A percentile compares a stretch with the other conserved stretches of the same genome.
Conservation (phyloP, 1,140 invertebrate genomes). For the Sarcophaga peregrina region DNA sequence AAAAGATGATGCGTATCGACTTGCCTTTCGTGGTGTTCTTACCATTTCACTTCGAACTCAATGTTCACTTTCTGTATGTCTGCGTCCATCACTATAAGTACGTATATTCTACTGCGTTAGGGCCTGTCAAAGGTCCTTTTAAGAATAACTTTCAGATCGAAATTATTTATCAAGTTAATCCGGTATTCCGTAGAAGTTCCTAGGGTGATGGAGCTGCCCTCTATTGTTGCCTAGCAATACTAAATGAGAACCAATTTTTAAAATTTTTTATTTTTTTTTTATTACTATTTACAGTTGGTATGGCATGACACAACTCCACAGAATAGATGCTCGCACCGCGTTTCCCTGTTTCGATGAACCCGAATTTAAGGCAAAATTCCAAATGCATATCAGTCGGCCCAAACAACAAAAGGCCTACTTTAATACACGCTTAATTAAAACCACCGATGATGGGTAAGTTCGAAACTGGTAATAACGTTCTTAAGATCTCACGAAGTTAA, state of each 20-base stretch:
- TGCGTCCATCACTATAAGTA: too few species aligned
- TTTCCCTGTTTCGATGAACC: conserved; percentile 95
- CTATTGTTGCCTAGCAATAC: too few species aligned
- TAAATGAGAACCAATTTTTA: background rate
- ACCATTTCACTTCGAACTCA: too few species aligned
- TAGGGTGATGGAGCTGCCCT: too few species aligned
- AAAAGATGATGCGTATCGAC: too few species aligned
- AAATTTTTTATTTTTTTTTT: background rate
- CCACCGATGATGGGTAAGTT: conserved; percentile 46
- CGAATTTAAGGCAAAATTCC: conserved; percentile 83
- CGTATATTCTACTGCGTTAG: too few species aligned
- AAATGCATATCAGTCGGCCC: conserved; percentile 73
- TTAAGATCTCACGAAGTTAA: background rate
- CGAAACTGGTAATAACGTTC: background rate
- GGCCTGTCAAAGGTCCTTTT: too few species aligned
- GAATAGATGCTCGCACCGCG: conserved; percentile 83
- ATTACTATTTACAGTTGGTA: conserved; percentile 69
- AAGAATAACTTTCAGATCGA: too few species aligned
- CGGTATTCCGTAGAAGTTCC: too few species aligned
- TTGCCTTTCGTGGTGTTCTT: too few species aligned
- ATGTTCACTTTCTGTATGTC: too few species aligned
- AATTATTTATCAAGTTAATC: too few species aligned
- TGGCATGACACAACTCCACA: conserved; percentile 83
- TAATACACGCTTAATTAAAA: conserved; percentile 64
- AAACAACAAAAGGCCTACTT: conserved; percentile 69